phyloP scores from a whole-genome alignment of 2,888 invertebrate genomes.

The Drosophila setosimentum region DNA sequence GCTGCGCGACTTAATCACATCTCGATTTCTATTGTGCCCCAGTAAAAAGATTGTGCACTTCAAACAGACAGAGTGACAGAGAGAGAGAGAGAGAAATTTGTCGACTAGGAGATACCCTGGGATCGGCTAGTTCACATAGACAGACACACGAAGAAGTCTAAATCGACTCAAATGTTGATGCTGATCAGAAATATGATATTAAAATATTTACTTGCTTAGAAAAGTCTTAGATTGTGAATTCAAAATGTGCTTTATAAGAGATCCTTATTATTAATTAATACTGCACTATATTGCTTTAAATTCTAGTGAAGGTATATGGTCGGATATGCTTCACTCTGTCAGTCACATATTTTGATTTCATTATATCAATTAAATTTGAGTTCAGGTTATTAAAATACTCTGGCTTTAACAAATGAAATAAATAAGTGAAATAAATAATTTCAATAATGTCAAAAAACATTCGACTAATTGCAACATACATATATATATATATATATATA shows the following conservation, averaged over 20 bases:
- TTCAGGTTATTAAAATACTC: neutral
- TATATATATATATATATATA: neutral
- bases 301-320: neutral
- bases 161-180: no score
- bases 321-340: neutral
- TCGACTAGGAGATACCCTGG: neutral
- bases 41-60: constrained; percentile 9
- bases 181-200: no score
- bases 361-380: neutral
- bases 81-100: neutral
- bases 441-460: neutral
- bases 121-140: no score
- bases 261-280: neutral
- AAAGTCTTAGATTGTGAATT: neutral
- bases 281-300: neutral
- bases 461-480: neutral
- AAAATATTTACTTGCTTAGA: no score
- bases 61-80: neutral
- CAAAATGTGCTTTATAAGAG: neutral
- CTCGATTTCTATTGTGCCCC: constrained; percentile 30
- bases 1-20: constrained; percentile 34
- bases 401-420: neutral
- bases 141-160: no score
- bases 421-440: neutral
- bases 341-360: neutral